A percentile compares a stretch with the other conserved stretches of the same genome.
phyloP scores from a whole-genome alignment of 2,113 vertebrate species.

The Piaya cayana region DNA sequence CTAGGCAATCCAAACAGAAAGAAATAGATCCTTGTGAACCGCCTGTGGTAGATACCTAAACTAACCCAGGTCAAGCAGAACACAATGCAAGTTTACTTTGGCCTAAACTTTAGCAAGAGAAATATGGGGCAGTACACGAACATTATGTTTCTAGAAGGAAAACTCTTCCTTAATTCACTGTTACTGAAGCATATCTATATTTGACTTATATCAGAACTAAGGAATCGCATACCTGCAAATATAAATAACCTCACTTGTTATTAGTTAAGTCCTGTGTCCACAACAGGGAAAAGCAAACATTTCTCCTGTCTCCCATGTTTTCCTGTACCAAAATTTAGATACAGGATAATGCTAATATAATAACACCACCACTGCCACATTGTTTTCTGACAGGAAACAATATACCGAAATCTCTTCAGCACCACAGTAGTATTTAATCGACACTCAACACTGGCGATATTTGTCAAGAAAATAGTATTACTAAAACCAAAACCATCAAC shows the following conservation, averaged over 20 bases:
- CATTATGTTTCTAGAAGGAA: background rate
- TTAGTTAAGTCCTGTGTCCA: background rate
- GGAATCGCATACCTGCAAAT: background rate
- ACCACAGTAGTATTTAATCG: background rate
- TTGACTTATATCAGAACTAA: background rate
- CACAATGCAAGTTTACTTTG: background rate
- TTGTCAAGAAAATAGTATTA: background rate
- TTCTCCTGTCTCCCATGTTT: background rate
- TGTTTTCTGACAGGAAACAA: background rate
- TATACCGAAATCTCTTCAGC: background rate
- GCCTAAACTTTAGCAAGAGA: background rate
- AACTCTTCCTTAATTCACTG: background rate
- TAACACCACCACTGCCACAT: background rate
- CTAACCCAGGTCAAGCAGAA: background rate
- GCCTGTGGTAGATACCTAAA: background rate
- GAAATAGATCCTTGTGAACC: background rate
- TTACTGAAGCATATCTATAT: background rate
- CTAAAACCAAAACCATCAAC: rapidly evolving
- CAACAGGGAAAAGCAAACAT: background rate
- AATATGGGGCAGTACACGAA: background rate
- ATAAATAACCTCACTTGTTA: background rate
- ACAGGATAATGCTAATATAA: background rate
- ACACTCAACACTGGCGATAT: background rate
- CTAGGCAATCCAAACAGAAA: background rate
- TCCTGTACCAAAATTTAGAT: background rate